Base-by-base conservation (phyloP, 2,113 vertebrate genomes). In the Syrmaticus mikado region DNA sequence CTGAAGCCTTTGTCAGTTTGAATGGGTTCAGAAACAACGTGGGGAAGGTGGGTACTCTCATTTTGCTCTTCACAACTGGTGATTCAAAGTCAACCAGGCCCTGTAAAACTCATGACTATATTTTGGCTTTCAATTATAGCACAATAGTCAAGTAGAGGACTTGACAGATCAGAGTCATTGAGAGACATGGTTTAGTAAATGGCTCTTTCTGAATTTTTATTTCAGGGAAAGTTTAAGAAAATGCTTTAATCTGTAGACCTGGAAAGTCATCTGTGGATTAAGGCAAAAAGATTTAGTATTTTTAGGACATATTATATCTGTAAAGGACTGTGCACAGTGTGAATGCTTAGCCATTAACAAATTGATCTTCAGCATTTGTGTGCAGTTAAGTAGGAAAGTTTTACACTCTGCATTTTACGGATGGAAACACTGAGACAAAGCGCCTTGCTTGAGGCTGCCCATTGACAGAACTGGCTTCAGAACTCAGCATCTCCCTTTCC, bases 301-400 rank as follows among this genome's bases (percentile, higher is more conserved):
- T 95, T 94, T 94, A 91, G 89, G 91, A 52, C 30, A 21, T 57
- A 65, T 67, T 61, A 65, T 71, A 60, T 2, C 52, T 89, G 94
- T 84, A 96, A 89, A 96, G 57, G 70, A 15, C 79, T 83, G 25
- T 50, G 50, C 61, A 50, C 32, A 16, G 57, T 27, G 82, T 73
- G 86, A 93, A 92, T 88, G 85, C 65, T 64, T 61, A 87, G 50
- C 72, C 64, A 91, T 95, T 96, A 96, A 80, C 81, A 94, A 95
- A 94, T 81, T 94, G 94, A 92, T 94, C 91, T 89, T 71, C 75
- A 85, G 36, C 32, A 57, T 32, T 73, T 36, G 57, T 45, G 65
- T 2, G 2, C 46, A 32, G 76, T 46, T 81, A 78, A 91, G 79
- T 20, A 67, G 65, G 60, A 52, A 75, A 70, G 43, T 91, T 94